These are phyloP conservation scores for Megastigmus dorsalis DNA, from an alignment of 2,888 invertebrate genomes.

Conservation along the genomic window DNA sequence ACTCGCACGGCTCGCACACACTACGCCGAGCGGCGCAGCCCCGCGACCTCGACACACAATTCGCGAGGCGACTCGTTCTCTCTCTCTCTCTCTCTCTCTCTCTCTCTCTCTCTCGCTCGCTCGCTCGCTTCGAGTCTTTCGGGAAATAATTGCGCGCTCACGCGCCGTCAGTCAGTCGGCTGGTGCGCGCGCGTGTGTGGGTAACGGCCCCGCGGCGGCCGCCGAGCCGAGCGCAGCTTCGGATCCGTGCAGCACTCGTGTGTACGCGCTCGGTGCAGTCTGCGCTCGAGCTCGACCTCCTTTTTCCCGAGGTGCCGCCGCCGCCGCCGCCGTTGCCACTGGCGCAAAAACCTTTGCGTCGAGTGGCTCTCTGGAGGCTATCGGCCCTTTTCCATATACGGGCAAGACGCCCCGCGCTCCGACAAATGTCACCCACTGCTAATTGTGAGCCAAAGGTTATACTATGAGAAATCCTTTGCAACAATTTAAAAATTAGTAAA, in stretches of 20 bases:
- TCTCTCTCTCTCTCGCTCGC: too few relatives aligned
- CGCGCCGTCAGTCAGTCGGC: conserved; percentile 8
- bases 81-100: conserved; percentile 39
- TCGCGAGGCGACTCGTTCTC: conserved; percentile 52
- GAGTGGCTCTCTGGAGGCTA: neutral
- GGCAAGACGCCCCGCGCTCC: neutral
- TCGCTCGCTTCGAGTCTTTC: conserved; percentile 41
- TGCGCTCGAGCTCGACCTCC: conserved; percentile 45
- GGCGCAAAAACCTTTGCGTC: neutral
- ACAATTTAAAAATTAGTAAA: too few relatives aligned
- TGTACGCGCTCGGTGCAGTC: conserved; percentile 42
- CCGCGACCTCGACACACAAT: conserved; percentile 56
- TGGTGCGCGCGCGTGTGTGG: neutral
- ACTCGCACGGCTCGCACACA: too few relatives aligned
- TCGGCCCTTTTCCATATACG: neutral
- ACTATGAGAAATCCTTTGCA: too few relatives aligned
- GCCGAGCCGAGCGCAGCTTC: conserved; percentile 24
- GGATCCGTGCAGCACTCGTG: conserved; percentile 25
- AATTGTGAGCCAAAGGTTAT: too few relatives aligned
- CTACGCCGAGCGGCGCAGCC: conserved; percentile 6
- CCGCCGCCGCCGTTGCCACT: neutral
- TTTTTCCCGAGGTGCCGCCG: conserved; percentile 35
- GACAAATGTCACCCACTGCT: too few relatives aligned
- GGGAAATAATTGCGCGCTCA: conserved; percentile 54
- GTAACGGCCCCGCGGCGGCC: conserved; percentile 22